Percentiles rank a stretch among this genome's conserved stretches.
These are phyloP conservation scores for Aplochiton taeniatus DNA, from an alignment of 2,797 vertebrate genomes.

Conservation along the genomic window DNA sequence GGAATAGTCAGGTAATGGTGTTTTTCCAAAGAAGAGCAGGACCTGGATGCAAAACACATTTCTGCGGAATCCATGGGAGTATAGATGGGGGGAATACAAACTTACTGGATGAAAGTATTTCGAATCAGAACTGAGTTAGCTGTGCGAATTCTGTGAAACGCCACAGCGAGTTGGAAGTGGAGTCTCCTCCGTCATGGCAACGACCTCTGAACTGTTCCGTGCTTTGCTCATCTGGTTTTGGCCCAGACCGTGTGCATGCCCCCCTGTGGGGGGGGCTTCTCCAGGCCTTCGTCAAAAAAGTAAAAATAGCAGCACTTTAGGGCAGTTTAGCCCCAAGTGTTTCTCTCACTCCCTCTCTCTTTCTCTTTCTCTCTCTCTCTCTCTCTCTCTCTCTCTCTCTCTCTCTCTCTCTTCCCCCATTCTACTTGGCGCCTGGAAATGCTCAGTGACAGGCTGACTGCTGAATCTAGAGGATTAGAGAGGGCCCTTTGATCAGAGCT, in stretches of 20 bases:
- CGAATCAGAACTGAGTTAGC: no score
- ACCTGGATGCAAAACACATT: conserved; percentile 30
- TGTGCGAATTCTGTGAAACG: no score
- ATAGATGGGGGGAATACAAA: background rate
- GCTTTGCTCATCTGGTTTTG: no score
- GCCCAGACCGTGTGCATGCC: conserved; percentile 24
- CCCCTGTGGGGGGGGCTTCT: conserved; percentile 64
- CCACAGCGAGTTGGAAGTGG: no score
- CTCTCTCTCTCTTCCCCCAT: conserved; percentile 36
- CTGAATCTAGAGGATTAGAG: conserved; percentile 80
- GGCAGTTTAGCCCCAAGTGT: conserved; percentile 76
- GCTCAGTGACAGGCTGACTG: conserved; percentile 74
- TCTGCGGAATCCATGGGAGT: no score
- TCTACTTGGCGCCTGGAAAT: conserved; percentile 60
- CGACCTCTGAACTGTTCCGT: no score
- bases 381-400: conserved; percentile 45
- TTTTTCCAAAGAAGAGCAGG: conserved; percentile 12
- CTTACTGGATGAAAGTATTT: no score
- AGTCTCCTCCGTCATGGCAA: no score
- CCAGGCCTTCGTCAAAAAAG: conserved; percentile 67
- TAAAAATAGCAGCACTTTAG: conserved; percentile 82
- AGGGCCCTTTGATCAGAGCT: conserved; percentile 77
- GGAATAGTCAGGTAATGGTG: conserved; percentile 17
- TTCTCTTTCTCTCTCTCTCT: no score
- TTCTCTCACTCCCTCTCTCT: conserved; percentile 15